These are phyloP conservation scores for Xiphophorus birchmanni DNA, from an alignment of 2,797 vertebrate genomes.

Conservation along the genomic window DNA sequence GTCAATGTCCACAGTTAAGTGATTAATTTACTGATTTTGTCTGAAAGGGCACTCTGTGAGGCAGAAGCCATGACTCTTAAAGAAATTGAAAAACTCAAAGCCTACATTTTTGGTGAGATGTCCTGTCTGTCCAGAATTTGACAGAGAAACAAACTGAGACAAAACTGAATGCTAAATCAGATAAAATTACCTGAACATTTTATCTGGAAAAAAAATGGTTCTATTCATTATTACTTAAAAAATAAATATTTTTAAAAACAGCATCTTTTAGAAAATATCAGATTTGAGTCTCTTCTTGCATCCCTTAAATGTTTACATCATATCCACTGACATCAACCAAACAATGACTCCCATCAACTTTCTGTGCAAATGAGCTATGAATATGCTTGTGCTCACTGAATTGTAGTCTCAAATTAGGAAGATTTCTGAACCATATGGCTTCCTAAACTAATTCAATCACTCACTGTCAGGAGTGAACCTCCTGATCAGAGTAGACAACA, in stretches of 20 bases:
- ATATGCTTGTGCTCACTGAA: constrained; percentile 9
- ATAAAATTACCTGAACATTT: neutral
- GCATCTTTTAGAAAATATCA: neutral
- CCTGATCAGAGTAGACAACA: constrained; percentile 11
- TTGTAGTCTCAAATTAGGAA: neutral
- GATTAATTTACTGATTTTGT: neutral
- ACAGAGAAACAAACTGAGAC: neutral
- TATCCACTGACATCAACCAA: neutral
- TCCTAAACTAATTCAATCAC: constrained; percentile 20
- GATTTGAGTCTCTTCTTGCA: neutral
- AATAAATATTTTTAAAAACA: neutral
- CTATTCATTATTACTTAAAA: neutral
- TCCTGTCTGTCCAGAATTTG: no score
- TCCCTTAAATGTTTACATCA: neutral
- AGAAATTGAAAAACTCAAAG: no score
- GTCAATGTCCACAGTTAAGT: neutral
- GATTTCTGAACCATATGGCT: constrained; percentile 21
- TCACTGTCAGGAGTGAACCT: constrained; percentile 23
- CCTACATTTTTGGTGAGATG: no score
- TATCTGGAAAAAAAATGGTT: neutral
- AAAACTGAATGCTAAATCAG: neutral
- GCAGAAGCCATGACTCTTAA: no score
- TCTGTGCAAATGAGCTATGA: neutral
- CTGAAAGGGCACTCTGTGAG: no score
- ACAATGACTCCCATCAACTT: neutral